Conservation (phyloP, 2,113 vertebrate genomes). For the Thunnus thynnus region DNA sequence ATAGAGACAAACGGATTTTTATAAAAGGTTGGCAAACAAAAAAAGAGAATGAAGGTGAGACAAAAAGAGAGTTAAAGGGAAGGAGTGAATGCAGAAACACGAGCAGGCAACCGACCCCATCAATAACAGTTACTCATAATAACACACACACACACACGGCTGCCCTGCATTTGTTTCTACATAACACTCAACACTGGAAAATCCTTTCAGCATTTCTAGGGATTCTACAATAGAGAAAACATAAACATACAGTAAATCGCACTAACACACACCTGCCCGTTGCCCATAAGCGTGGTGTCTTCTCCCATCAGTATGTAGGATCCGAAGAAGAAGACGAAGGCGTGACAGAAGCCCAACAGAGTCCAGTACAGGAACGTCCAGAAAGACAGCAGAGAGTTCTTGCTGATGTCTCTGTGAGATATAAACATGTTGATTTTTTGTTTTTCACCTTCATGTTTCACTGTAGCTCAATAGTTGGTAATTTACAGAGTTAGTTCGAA, state of each 20-base stretch:
- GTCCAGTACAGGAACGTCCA: conserved; percentile 98
- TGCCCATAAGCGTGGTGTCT: conserved; percentile 94
- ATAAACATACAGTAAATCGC: not conserved
- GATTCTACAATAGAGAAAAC: not conserved
- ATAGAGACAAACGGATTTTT: not conserved
- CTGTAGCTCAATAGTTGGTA: not conserved
- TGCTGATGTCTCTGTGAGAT: conserved; percentile 94
- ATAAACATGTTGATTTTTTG: conserved; percentile 1
- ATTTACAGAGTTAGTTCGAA: not conserved
- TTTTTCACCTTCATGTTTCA: not conserved
- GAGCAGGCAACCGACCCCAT: conserved; percentile 31
- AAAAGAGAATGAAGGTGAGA: conserved; percentile 37
- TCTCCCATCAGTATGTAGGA: conserved; percentile 96
- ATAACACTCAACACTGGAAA: not conserved
- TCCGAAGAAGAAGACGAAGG: conserved; percentile 97
- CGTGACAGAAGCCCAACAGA: conserved; percentile 94
- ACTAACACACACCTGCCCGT: conserved; percentile 91
- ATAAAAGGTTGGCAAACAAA: conserved; percentile 32
- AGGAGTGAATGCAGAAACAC: conserved; percentile 18
- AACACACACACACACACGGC: conserved; percentile 47
- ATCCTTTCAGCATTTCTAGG: not conserved
- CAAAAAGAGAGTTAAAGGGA: conserved; percentile 20
- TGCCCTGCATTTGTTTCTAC: not conserved
- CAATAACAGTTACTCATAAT: conserved; percentile 21
- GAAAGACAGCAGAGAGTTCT: conserved; percentile 93